phyloP scores from a whole-genome alignment of 2,113 vertebrate species.

The Edolisoma coerulescens region DNA sequence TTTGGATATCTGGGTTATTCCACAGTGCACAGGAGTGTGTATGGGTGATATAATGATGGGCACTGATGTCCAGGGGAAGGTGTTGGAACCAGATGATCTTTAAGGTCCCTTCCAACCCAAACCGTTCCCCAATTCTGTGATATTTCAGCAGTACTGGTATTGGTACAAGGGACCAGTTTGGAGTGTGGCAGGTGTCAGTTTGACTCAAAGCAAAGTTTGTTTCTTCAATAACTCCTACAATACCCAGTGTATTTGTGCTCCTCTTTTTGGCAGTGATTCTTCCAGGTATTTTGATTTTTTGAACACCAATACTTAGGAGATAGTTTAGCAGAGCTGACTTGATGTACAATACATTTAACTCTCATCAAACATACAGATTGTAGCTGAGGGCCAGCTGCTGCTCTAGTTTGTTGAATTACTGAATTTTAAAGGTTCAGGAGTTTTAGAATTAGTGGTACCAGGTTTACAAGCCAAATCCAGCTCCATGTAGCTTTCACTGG shows the following conservation, averaged over 20 bases:
- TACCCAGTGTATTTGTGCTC: background rate
- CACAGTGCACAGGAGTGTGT: background rate
- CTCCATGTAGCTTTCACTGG: background rate
- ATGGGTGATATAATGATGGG: fast-evolving
- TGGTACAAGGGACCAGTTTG: background rate
- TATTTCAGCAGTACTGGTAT: background rate
- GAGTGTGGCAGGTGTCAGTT: background rate
- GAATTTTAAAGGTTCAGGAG: background rate
- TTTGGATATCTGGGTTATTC: background rate
- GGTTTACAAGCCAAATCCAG: background rate
- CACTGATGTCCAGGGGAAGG: background rate
- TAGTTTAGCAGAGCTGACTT: background rate
- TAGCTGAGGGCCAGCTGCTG: background rate
- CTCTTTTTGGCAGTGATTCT: background rate
- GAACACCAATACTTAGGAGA: background rate
- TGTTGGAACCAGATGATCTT: background rate
- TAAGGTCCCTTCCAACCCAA: background rate
- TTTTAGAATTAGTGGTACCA: background rate
- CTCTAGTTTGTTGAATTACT: background rate
- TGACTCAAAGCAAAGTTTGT: background rate
- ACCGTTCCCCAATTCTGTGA: background rate
- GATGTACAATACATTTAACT: background rate
- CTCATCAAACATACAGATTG: background rate
- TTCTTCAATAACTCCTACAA: background rate
- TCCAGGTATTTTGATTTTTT: background rate